Evolutionary conservation across 2,797 vertebrate genomes (phyloP), one percentile per base, ranked within the genome.

Genomic region (Tangara arthus): DNA sequence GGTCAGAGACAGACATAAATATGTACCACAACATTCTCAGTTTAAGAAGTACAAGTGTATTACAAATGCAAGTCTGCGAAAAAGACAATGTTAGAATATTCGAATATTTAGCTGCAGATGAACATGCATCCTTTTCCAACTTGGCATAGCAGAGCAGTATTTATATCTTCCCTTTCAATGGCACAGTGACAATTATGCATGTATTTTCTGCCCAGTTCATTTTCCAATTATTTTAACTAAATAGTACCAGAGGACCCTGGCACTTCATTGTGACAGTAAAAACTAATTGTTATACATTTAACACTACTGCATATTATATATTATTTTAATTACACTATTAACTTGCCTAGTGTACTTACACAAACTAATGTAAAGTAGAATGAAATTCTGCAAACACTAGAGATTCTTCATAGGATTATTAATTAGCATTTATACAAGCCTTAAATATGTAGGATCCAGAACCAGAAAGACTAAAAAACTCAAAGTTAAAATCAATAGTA

Each of bases 141-240:
- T 49, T 77, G 35, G 20, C 53, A 81, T 30, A 61, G 10, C 22
- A 91, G 34, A 91, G 14, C 55, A 81, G n/a, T 66, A 91, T 88
- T 91, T 77, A 7, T 78, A 85, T 65, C 30, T 78, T 71, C 49
- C 75, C 7, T 93, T 92, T 92, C 64, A 78, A 71, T 47, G 52
- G 46, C 70, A 81, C 5, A 11, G 71, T 3, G 6, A 87, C 37
- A 92, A 73, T 30, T 71, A 66, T 2, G 1, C 32, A 77, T 42
- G 9, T 30, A 18, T 71, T 71, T 81, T 78, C 56, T 77, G 41
- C 41, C 34, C 55, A 64, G 46, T 75, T 96, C 3, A 85, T 93
- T 80, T 95, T 83, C 39, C 30, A 73, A 24, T 89, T 90, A 87
- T 75, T 87, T 92, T 75, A 89, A 73, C 57, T 81, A 87, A 91